Conservation (phyloP, 1,140 invertebrate genomes). For the Monochamus saltuarius region DNA sequence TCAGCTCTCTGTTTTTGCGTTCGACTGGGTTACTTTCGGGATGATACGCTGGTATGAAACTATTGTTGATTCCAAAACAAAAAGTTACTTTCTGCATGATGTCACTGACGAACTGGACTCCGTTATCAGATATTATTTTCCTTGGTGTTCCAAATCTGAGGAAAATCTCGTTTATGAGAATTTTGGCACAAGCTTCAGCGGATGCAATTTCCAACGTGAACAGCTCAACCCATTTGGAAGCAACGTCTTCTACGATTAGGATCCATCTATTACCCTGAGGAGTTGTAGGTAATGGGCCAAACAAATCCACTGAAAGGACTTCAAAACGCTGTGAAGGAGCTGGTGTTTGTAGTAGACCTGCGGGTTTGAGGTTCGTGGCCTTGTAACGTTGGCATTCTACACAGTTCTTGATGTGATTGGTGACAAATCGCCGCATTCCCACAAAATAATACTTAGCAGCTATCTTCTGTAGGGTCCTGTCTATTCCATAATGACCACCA, state of each 20-base stretch:
- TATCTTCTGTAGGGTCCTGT: slow-evolving; percentile 36
- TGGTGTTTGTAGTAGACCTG: slow-evolving; percentile 32
- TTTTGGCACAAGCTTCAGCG: slow-evolving; percentile 40
- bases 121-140: slow-evolving; percentile 48
- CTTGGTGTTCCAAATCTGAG: slow-evolving; percentile 48
- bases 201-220: slow-evolving; percentile 36
- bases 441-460: slow-evolving; percentile 39
- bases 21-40: slow-evolving; percentile 51
- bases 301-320: slow-evolving; percentile 33
- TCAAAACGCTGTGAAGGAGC: slow-evolving; percentile 29
- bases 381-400: slow-evolving; percentile 32
- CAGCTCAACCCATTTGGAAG: slow-evolving; percentile 31
- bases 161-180: slow-evolving; percentile 45
- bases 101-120: slow-evolving; percentile 44
- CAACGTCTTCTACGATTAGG: slow-evolving; percentile 32
- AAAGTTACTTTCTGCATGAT: slow-evolving; percentile 39
- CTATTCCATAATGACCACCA: slow-evolving; percentile 40
- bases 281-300: slow-evolving; percentile 29
- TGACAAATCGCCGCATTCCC: slow-evolving; percentile 38
- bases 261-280: slow-evolving; percentile 22
- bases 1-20: slow-evolving; percentile 51
- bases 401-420: slow-evolving; percentile 30
- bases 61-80: slow-evolving; percentile 28
- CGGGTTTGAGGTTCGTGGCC: slow-evolving; percentile 29
- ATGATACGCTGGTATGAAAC: slow-evolving; percentile 47